phyloP scores from a whole-genome alignment of 2,888 invertebrate species.

The Dioctria linearis region DNA sequence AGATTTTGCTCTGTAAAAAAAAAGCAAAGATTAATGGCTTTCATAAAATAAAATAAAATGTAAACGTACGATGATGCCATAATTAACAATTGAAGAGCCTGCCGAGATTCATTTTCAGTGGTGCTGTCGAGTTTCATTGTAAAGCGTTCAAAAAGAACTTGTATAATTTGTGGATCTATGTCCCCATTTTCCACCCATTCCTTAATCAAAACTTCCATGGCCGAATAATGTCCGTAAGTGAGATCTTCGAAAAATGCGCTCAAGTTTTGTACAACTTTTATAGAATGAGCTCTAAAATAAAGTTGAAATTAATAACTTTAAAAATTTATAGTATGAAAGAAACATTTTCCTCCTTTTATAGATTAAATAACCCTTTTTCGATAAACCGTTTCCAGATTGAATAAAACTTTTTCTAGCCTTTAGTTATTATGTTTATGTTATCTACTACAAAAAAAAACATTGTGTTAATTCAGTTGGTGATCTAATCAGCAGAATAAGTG shows the following conservation, averaged over 20 bases:
- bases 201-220: constrained; percentile 76
- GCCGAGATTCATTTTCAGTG: constrained; percentile 79
- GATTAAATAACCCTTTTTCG: neutral
- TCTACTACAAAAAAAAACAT: too few relatives aligned
- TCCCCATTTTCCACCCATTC: constrained; percentile 76
- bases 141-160: constrained; percentile 90
- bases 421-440: too few relatives aligned
- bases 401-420: too few relatives aligned
- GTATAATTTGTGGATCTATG: constrained; percentile 73
- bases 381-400: too few relatives aligned
- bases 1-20: constrained; percentile 73
- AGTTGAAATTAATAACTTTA: neutral
- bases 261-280: constrained; percentile 75
- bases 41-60: neutral
- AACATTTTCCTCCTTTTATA: constrained; percentile 4
- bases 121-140: constrained; percentile 81
- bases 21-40: neutral
- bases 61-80: constrained; percentile 78
- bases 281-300: constrained; percentile 71
- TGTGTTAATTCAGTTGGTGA: too few relatives aligned
- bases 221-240: constrained; percentile 75
- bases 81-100: constrained; percentile 82
- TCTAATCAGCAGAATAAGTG: too few relatives aligned
- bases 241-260: constrained; percentile 73
- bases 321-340: neutral